phyloP scores from a whole-genome alignment of 1,140 invertebrate genomes.

The Brachionus asplanchnoidis region DNA sequence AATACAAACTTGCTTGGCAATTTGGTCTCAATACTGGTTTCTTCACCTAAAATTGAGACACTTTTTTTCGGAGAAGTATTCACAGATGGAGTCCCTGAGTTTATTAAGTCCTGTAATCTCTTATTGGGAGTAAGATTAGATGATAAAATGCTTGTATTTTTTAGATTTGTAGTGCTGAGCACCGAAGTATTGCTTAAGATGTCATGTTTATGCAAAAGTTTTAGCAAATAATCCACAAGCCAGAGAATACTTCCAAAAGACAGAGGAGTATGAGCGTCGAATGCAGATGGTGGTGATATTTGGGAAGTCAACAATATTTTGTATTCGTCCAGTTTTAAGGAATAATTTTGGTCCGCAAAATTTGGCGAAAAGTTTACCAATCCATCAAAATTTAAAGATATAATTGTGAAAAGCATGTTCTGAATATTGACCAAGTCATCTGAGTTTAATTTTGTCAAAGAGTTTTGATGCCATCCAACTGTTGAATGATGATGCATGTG shows the following conservation, averaged over 20 bases:
- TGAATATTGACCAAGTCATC: constrained; percentile 29
- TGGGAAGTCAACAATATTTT: background rate
- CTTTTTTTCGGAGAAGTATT: constrained; percentile 24
- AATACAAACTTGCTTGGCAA: constrained; percentile 2
- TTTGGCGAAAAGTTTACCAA: constrained; percentile 22
- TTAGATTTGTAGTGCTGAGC: background rate
- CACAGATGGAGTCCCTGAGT: background rate
- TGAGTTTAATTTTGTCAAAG: background rate
- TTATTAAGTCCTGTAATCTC: background rate
- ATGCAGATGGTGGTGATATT: constrained; percentile 27
- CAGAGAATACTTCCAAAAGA: constrained; percentile 37
- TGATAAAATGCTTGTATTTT: background rate
- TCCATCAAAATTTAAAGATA: background rate
- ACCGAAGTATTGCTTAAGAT: background rate
- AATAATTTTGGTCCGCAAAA: background rate
- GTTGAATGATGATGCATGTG: background rate
- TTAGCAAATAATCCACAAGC: constrained; percentile 9
- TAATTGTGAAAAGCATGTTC: constrained; percentile 16
- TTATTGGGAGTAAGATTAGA: constrained; percentile 1
- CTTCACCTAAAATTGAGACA: background rate
- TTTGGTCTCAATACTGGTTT: background rate
- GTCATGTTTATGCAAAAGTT: background rate
- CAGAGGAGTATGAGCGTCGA: constrained; percentile 3
- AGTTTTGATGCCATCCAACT: background rate
- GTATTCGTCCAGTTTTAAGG: background rate